Evolutionary conservation across 1,140 invertebrate species (phyloP), one percentile per base, ranked within the genome.

Genomic region (Copidosoma floridanum): DNA sequence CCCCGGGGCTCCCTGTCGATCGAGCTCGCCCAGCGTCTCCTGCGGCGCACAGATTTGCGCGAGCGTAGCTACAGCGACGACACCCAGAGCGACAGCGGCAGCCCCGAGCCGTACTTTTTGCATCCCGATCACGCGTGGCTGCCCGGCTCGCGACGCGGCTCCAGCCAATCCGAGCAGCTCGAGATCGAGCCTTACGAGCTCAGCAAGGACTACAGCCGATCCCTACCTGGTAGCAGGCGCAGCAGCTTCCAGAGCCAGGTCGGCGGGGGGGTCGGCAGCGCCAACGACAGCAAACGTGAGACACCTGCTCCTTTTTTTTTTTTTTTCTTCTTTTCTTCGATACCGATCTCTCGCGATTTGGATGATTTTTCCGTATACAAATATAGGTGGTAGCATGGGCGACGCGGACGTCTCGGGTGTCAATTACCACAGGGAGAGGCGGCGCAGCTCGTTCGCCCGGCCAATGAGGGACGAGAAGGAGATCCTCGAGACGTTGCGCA

Each of bases 141-240:
- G 24, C 83, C 80, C 4, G 88, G 87, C 43, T 91, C 90, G 0
- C 79, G 91, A 51, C 84, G 91, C 32, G 91, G 92, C 21, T 92
- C 91, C 11, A 91, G 89, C 26, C 90, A 93, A 70, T 92, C 90
- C 1, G 91, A 93, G 68, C 89, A 90, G 47, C 81, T 92, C 20
- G 91, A 93, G 73, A 87, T 91, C 23, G 91, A 94, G 71, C 88
- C 90, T 0, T 93, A 93, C 71, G 89, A 93, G 75, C 82, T 93
- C 16, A 89, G 84, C 51, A 90, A 91, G 73, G 90, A 93, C 78
- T 93, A 92, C 74, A 92, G 90, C 16, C 84, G 89, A 66, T 93
- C 91, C 14, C 78, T 93, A 66, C 91, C 91, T 1, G 91, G 91
- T 7, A 92, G 90, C 20, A 82, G 91, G 62, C 83, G 91, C 40